Percentiles rank a stretch among this genome's conserved stretches.
These are phyloP conservation scores for Stratiomys singularior DNA, from an alignment of 2,888 invertebrate species.

Conservation along the genomic window DNA sequence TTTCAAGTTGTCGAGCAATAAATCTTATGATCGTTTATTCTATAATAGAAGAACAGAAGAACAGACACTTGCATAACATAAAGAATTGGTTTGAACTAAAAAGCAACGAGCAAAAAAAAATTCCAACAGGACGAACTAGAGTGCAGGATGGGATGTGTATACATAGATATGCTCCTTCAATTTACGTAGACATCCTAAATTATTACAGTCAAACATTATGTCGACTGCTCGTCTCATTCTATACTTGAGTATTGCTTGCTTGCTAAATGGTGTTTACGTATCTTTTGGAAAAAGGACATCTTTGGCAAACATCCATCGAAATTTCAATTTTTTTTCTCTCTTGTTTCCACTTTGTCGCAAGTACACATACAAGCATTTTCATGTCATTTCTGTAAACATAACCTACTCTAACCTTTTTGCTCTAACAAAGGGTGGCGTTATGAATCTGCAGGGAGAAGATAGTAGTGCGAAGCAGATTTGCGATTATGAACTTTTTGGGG, in stretches of 20 bases:
- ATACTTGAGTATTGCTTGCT: no score
- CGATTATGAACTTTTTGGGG: no score
- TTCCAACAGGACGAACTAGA: not conserved
- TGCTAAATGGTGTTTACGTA: no score
- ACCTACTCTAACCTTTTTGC: constrained; percentile 20
- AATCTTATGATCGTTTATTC: constrained; percentile 10
- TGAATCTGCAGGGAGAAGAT: no score
- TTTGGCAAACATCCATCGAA: constrained; percentile 29
- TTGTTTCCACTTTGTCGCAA: not conserved
- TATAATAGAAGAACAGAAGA: not conserved
- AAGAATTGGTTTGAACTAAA: not conserved
- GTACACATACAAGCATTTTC: not conserved
- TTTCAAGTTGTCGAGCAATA: constrained; percentile 24
- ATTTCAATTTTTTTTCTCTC: constrained; percentile 4
- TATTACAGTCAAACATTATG: not conserved
- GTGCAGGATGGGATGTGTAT: not conserved
- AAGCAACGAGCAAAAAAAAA: not conserved
- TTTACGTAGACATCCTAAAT: constrained; percentile 2
- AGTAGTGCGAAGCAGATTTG: no score
- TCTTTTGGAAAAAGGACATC: constrained; percentile 19
- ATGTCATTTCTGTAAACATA: constrained; percentile 21
- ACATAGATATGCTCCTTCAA: not conserved
- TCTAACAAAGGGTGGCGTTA: not conserved
- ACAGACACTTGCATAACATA: no score
- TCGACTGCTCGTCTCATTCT: no score